Base-by-base conservation (phyloP, 2,888 invertebrate genomes). In the Zhuqinia jingwanae region DNA sequence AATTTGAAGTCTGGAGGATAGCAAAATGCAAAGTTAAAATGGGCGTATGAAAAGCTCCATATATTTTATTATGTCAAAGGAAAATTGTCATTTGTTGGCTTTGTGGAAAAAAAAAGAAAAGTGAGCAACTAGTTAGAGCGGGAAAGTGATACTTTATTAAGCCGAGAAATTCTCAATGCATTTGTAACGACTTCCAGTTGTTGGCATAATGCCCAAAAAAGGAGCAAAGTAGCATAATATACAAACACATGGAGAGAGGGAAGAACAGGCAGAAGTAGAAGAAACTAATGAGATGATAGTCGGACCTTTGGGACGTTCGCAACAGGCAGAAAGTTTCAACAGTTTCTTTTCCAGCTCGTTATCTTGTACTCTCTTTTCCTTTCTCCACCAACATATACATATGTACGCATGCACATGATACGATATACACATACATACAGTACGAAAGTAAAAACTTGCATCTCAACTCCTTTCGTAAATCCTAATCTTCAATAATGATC, bases 321-420 rank as follows among this genome's bases (percentile, higher is more conserved):
- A 82, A 82, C 82, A 83, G 83, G 83, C 83, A 76, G 76, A 68
- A 81, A 83, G 76, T 83, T 83, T 83, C 83, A 82, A 83, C 83
- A 83, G 82, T 58, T 82, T 75, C 42, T 81, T 53, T 56, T 68
- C 17, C 65, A 68, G 45, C 68, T 68, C 68, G 68, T 68, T 68
- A 68, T 73, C 36, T 56, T 25, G n/a, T 22, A n/a, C 65, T 22
- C 45, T n/a, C 13, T 17, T 50, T 15, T 20, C 36, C 53, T 36
- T 13, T 65, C 25, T 27, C 65, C 53, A 53, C n/a, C 22, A 25
- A 11, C 25, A 25, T 20, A 25, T 11, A 60, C 58, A 25, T 25
- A 30, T 27, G 8, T 36, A 13, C 20, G 17, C 36, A 68, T 45
- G 45, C 42, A 58, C n/a, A n/a, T n/a, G n/a, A n/a, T n/a, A n/a